Evolutionary conservation across 2,888 invertebrate species (phyloP).

Genomic region (Pseudococcus jackbeardsleyi): DNA sequence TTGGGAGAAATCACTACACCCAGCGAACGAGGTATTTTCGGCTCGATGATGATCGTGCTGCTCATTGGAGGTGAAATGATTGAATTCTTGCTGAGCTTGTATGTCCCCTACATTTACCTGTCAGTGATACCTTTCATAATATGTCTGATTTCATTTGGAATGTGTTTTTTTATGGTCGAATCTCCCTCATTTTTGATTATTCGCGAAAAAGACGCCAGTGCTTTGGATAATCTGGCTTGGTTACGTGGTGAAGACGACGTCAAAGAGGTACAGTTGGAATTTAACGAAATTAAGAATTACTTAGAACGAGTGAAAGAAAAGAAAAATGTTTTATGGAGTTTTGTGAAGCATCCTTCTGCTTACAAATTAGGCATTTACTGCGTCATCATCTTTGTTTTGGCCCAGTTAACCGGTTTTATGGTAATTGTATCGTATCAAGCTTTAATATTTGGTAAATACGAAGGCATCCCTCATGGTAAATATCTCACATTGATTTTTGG

Average conservation of each 20-base stretch:
- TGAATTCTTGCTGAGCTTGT: constrained; percentile 67
- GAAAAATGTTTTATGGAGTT: neutral
- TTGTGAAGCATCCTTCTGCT: neutral
- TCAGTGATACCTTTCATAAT: constrained; percentile 12
- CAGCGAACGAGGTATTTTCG: constrained; percentile 66
- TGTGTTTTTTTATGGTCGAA: constrained; percentile 19
- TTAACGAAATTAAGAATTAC: constrained; percentile 12
- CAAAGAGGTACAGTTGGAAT: neutral
- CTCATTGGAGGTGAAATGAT: constrained; percentile 67
- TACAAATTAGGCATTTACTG: neutral
- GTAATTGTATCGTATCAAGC: constrained; percentile 24
- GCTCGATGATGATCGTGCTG: constrained; percentile 66
- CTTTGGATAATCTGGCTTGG: neutral
- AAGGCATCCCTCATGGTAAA: neutral
- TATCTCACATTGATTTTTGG: neutral
- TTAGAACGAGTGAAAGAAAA: neutral
- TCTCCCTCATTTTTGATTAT: neutral
- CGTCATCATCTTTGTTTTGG: neutral
- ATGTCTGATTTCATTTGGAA: neutral
- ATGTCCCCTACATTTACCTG: constrained; percentile 65
- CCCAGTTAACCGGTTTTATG: neutral
- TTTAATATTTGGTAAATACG: neutral
- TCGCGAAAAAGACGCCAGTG: neutral
- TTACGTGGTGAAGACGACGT: constrained; percentile 15
- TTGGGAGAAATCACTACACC: constrained; percentile 67